A percentile compares a stretch with the other conserved stretches of the same genome.
These are phyloP conservation scores for Oryzias dopingdopingensis DNA, from an alignment of 2,797 vertebrate genomes.

Conservation along the genomic window DNA sequence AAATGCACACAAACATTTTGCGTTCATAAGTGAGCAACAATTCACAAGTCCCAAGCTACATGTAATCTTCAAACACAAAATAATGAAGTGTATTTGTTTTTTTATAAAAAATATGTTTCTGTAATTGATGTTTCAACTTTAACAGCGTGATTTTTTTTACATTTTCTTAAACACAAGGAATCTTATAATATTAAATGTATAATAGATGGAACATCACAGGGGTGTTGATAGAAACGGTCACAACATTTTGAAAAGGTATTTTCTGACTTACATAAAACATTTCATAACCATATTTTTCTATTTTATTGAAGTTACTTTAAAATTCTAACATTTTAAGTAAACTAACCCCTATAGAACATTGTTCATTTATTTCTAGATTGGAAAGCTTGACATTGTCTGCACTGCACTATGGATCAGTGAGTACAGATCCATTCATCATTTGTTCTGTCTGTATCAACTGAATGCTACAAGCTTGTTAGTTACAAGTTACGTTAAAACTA, in stretches of 20 bases:
- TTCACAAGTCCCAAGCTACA: neutral
- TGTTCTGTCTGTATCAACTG: neutral
- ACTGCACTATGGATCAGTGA: conserved; percentile 78
- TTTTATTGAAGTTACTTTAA: neutral
- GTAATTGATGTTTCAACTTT: too few species aligned
- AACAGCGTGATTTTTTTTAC: too few species aligned
- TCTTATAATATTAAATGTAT: too few species aligned
- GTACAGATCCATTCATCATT: conserved; percentile 38
- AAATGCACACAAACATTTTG: conserved; percentile 16
- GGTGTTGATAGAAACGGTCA: too few species aligned
- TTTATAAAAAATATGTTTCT: neutral
- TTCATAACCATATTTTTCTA: neutral
- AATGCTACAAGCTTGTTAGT: too few species aligned
- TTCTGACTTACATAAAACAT: too few species aligned
- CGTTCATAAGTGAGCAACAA: neutral
- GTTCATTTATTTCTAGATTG: conserved; percentile 36
- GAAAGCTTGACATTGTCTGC: conserved; percentile 9
- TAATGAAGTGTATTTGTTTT: conserved; percentile 1
- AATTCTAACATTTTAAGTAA: neutral
- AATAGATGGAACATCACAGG: too few species aligned
- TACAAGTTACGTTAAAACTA: too few species aligned
- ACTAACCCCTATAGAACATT: neutral
- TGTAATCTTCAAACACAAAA: neutral
- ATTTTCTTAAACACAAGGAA: too few species aligned
- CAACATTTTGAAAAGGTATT: too few species aligned